Conservation (phyloP, 2,888 invertebrate genomes). For the Hemithea aestivaria region DNA sequence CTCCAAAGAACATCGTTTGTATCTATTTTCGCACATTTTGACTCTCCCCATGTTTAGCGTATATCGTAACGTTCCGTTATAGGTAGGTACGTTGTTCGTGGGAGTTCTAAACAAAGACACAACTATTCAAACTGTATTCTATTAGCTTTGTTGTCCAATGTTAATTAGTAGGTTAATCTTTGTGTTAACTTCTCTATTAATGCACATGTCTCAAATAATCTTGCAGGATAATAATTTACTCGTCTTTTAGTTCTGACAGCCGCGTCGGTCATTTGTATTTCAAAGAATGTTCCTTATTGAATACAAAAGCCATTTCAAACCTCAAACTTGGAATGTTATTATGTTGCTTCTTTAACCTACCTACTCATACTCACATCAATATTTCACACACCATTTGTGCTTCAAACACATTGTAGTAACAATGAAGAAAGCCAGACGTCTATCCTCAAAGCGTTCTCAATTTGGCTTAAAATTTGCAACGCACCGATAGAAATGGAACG, state of each 20-base stretch:
- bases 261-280: too few relatives aligned
- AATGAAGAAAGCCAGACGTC: constrained; percentile 48
- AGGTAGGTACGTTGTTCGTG: constrained; percentile 47
- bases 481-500: constrained; percentile 37
- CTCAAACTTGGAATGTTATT: neutral
- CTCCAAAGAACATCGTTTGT: constrained; percentile 34
- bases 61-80: constrained; percentile 58
- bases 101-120: constrained; percentile 62
- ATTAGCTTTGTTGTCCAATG: constrained; percentile 22
- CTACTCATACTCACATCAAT: constrained; percentile 1
- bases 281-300: neutral
- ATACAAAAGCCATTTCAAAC: constrained; percentile 1
- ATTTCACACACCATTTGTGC: constrained; percentile 22
- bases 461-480: constrained; percentile 44
- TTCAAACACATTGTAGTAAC: constrained; percentile 30
- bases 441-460: constrained; percentile 36
- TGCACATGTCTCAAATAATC: too few relatives aligned
- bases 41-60: constrained; percentile 38
- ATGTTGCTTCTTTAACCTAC: constrained; percentile 1
- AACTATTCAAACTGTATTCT: constrained; percentile 43
- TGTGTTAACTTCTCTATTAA: neutral
- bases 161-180: constrained; percentile 14
- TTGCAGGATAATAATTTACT: too few relatives aligned
- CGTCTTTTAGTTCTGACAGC: too few relatives aligned
- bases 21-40: constrained; percentile 56